Base-by-base conservation (phyloP, 2,113 vertebrate species). In the Dinomys branickii region DNA sequence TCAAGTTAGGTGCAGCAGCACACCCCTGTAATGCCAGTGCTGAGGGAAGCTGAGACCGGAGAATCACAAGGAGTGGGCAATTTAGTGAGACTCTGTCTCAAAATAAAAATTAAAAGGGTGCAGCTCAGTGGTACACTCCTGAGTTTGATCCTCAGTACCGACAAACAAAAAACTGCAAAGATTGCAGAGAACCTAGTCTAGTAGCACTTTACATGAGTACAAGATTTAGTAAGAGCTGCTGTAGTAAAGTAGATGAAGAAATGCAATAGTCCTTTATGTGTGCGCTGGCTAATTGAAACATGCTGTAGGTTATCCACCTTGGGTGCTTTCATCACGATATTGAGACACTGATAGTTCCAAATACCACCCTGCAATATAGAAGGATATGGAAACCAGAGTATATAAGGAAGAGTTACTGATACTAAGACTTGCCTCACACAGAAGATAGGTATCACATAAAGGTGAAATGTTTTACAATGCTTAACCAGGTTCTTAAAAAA, bases 331-430 rank as follows among this genome's bases (percentile, higher is more conserved):
- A 90, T 47, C n/a, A 41, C 67, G 69, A 5, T 90, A 81, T 82
- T 96, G 92, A 94, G 82, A 88, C 81, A 85, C 71, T 71, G 35
- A 69, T 84, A 56, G 73, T 97, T 80, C 77, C 58, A 95, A 87
- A 80, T 91, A 75, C 56, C 93, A 22, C 12, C 75, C 85, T 87
- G 41, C 10, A 67, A 52, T 63, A 56, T 84, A 81, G 91, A 92
- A 90, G 47, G 56, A 96, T 96, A 94, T 97, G 22, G 44, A 96
- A 96, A 94, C 26, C 47, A 73, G 67, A 52, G 94, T 93, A 28
- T 47, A 38, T 88, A 91, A 83, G 10, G 13, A 88, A 61, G 50
- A 94, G 56, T 81, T 92, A 56, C 11, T 52, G 14, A 38, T 95
- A 78, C 35, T 90, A 54, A 88, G 50, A 96, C 83, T 95, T 96